Percentiles rank a stretch among this genome's conserved stretches.
Conservation (phyloP, 2,113 vertebrate species). For the Eira barbara region DNA sequence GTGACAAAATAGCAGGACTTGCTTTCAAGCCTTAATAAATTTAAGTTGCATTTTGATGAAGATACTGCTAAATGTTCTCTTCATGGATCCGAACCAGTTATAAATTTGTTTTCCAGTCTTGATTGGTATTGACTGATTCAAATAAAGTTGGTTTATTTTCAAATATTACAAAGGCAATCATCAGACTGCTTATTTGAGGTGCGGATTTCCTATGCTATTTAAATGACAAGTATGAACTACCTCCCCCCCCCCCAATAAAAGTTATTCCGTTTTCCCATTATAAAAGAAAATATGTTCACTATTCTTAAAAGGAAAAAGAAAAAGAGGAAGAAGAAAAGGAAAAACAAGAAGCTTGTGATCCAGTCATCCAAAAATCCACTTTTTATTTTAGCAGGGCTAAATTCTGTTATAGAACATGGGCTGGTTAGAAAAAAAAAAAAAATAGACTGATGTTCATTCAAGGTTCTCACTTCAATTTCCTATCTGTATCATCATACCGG, state of each 20-base stretch:
- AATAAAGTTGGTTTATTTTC: conserved; percentile 87
- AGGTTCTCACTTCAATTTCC: neutral
- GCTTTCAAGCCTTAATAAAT: conserved; percentile 73
- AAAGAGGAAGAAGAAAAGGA: neutral
- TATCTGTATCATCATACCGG: neutral
- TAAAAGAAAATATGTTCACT: neutral
- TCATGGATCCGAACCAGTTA: conserved; percentile 58
- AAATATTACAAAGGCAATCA: conserved; percentile 70
- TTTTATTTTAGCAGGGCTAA: neutral
- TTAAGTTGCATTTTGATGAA: conserved; percentile 68
- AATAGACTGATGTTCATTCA: neutral
- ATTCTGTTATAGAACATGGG: neutral
- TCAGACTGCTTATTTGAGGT: conserved; percentile 43
- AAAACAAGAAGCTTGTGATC: neutral
- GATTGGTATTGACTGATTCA: conserved; percentile 71
- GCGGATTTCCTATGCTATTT: neutral
- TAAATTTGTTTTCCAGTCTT: conserved; percentile 63
- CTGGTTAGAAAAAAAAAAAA: neutral
- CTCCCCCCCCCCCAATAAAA: neutral
- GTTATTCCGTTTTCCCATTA: neutral
- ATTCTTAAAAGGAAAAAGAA: neutral
- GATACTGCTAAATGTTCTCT: conserved; percentile 44
- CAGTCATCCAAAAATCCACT: neutral
- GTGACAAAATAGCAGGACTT: conserved; percentile 52
- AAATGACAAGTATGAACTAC: neutral